These are phyloP conservation scores for Ficedula albicollis DNA, from an alignment of 2,797 vertebrate genomes.

Conservation along the genomic window DNA sequence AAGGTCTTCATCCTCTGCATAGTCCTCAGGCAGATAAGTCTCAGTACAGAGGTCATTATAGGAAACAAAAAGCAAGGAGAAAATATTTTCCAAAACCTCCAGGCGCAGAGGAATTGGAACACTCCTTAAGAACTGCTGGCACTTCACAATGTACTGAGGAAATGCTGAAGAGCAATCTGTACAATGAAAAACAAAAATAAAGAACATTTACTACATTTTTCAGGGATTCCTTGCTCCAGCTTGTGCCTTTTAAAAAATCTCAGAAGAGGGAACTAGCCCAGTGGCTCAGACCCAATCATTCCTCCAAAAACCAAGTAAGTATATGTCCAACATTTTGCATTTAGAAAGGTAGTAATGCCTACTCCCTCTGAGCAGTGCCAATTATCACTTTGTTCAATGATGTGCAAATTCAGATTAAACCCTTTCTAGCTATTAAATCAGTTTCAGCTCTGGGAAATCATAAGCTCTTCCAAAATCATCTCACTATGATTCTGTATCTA, in stretches of 20 bases:
- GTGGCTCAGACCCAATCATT: not conserved
- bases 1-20: conserved; percentile 60
- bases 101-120: conserved; percentile 87
- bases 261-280: not conserved
- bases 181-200: not conserved
- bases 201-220: not conserved
- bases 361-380: not conserved
- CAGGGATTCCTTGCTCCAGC: not conserved
- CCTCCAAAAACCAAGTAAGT: not conserved
- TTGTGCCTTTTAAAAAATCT: not conserved
- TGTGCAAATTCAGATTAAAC: not conserved
- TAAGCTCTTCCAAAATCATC: not conserved
- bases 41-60: conserved; percentile 81
- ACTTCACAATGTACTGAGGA: conserved; percentile 85
- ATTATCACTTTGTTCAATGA: not conserved
- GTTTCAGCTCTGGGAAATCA: not conserved
- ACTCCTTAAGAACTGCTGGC: conserved; percentile 86
- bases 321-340: not conserved
- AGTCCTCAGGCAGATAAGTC: conserved; percentile 56
- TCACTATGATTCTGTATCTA: not conserved
- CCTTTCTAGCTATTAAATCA: not conserved
- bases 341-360: not conserved
- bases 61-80: conserved; percentile 93
- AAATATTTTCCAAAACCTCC: conserved; percentile 97
- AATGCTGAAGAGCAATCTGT: conserved; percentile 82